These are phyloP conservation scores for Cryptophagus acutangulus DNA, from an alignment of 2,888 invertebrate species.

Conservation along the genomic window DNA sequence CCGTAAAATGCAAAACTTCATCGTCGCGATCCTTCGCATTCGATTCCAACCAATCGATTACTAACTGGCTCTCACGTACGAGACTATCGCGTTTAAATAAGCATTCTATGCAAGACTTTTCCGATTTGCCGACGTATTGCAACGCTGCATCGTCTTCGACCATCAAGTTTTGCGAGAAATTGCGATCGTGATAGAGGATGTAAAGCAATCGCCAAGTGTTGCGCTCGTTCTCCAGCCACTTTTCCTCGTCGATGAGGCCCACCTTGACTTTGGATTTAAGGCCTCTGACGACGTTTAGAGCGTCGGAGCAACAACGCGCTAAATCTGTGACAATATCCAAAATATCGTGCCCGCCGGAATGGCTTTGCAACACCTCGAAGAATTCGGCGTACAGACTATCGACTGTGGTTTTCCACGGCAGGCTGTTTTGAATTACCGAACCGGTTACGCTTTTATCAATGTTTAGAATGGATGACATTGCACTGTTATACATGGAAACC, in stretches of 20 bases:
- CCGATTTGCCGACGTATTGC: conserved; percentile 51
- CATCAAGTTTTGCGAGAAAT: conserved; percentile 46
- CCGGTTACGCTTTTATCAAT: conserved; percentile 36
- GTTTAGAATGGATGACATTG: conserved; percentile 22
- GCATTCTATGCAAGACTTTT: conserved; percentile 55
- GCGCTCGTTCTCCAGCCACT: conserved; percentile 73
- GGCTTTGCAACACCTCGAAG: conserved; percentile 42
- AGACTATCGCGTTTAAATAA: conserved; percentile 55
- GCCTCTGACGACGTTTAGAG: conserved; percentile 40
- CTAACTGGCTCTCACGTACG: conserved; percentile 68
- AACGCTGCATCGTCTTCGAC: conserved; percentile 33
- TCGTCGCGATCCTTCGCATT: conserved; percentile 59
- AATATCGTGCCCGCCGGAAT: conserved; percentile 39
- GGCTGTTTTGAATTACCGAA: conserved; percentile 34
- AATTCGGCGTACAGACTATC: conserved; percentile 44
- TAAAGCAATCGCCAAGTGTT: conserved; percentile 85
- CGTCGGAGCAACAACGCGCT: conserved; percentile 44
- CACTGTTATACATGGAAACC: conserved; percentile 21
- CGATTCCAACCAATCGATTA: conserved; percentile 90
- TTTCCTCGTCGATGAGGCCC: conserved; percentile 32
- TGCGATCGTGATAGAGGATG: conserved; percentile 76
- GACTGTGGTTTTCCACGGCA: conserved; percentile 41
- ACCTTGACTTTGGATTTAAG: conserved; percentile 40
- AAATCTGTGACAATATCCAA: conserved; percentile 42
- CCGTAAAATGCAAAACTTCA: conserved; percentile 69